phyloP scores from a whole-genome alignment of 2,113 vertebrate genomes.

The Pycnonotus jocosus region DNA sequence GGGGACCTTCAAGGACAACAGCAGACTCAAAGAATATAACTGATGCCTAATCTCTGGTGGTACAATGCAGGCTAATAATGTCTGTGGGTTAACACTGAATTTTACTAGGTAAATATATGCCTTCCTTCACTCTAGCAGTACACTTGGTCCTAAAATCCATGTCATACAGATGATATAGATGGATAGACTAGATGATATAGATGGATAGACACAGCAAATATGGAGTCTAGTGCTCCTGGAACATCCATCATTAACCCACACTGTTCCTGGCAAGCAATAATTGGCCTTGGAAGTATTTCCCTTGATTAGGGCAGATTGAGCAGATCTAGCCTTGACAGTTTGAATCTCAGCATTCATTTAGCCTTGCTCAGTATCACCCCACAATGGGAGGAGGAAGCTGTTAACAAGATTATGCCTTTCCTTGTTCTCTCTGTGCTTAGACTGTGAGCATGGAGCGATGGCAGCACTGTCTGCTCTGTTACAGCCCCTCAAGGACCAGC shows the following conservation, averaged over 20 bases:
- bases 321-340: not conserved
- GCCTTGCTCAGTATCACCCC: not conserved
- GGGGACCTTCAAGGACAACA: not conserved
- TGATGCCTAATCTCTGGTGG: not conserved
- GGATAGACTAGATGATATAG: not conserved
- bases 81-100: not conserved
- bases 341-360: not conserved
- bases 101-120: not conserved
- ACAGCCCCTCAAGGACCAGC: not conserved
- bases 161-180: not conserved
- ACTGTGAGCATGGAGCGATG: accelerated
- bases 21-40: not conserved
- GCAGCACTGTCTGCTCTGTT: not conserved
- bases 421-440: not conserved
- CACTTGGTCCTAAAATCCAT: not conserved
- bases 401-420: accelerated
- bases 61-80: not conserved
- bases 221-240: not conserved
- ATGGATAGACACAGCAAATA: not conserved
- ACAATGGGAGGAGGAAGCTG: not conserved
- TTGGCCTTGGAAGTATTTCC: not conserved
- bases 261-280: not conserved
- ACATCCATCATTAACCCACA: not conserved
- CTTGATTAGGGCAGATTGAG: not conserved
- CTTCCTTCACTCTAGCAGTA: not conserved